A percentile compares a stretch with the other conserved stretches of the same genome.
phyloP scores from a whole-genome alignment of 1,140 invertebrate species.

The Leptopilina boulardi region DNA sequence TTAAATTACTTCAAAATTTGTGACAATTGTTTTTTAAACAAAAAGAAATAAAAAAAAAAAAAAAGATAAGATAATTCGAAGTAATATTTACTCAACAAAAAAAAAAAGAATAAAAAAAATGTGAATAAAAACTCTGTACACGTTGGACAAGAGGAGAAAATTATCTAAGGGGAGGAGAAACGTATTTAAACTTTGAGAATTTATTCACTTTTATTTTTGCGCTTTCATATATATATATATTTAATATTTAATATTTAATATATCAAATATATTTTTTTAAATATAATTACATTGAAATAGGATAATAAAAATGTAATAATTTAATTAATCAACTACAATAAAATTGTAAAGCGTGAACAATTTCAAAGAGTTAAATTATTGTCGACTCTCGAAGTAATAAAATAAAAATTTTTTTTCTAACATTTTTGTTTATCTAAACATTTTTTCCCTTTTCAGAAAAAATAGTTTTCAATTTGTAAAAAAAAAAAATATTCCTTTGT shows the following conservation, averaged over 20 bases:
- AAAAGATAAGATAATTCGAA: background rate
- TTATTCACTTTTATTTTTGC: conserved; percentile 26
- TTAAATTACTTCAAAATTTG: background rate
- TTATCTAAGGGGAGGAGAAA: conserved; percentile 23
- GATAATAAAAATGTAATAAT: no score
- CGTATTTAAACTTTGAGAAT: conserved; percentile 8
- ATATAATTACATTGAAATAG: no score
- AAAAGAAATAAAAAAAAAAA: background rate
- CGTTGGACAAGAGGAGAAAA: conserved; percentile 15
- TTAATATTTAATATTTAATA: no score
- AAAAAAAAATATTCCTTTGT: background rate
- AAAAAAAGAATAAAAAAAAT: no score
- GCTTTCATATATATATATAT: no score
- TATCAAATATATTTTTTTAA: no score
- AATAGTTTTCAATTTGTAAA: background rate
- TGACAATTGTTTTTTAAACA: no score
- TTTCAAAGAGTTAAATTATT: background rate
- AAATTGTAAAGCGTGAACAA: background rate
- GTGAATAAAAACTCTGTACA: conserved; percentile 14
- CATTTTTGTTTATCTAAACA: no score
- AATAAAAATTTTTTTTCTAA: no score
- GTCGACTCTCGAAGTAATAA: background rate
- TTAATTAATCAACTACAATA: no score
- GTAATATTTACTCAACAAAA: background rate
- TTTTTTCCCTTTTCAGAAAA: no score